Conservation (phyloP, 2,113 vertebrate genomes). For the Eclectus roratus region DNA sequence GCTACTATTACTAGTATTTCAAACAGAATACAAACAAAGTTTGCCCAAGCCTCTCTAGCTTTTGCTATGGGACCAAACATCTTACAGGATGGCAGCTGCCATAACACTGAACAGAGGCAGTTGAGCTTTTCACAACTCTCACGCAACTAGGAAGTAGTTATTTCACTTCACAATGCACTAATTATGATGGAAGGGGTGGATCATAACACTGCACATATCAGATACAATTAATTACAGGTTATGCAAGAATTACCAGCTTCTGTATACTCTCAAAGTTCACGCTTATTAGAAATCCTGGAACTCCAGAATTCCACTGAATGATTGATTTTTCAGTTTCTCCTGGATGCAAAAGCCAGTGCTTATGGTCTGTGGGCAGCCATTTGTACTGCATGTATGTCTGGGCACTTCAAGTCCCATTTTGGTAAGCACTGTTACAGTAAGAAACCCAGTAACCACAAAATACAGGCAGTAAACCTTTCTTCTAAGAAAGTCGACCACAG, state of each 20-base stretch:
- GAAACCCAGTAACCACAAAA: not conserved
- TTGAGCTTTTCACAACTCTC: not conserved
- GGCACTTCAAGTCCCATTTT: not conserved
- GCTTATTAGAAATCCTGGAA: not conserved
- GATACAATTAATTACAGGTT: not conserved
- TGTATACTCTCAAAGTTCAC: not conserved
- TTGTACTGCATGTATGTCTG: not conserved
- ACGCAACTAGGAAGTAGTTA: accelerated
- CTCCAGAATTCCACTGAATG: not conserved
- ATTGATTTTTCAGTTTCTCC: not conserved
- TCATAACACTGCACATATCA: not conserved
- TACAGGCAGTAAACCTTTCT: not conserved
- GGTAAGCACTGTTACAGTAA: not conserved
- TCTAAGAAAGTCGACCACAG: slow-evolving; percentile 43
- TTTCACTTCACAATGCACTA: not conserved
- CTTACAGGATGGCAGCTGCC: not conserved
- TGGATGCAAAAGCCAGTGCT: not conserved
- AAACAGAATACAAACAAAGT: not conserved
- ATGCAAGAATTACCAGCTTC: not conserved
- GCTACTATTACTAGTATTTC: not conserved
- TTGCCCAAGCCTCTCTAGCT: not conserved
- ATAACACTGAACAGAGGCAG: not conserved
- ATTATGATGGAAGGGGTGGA: not conserved
- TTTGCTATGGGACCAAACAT: not conserved
- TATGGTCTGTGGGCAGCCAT: not conserved